phyloP scores from a whole-genome alignment of 2,888 invertebrate genomes.

The Pollenia angustigena region DNA sequence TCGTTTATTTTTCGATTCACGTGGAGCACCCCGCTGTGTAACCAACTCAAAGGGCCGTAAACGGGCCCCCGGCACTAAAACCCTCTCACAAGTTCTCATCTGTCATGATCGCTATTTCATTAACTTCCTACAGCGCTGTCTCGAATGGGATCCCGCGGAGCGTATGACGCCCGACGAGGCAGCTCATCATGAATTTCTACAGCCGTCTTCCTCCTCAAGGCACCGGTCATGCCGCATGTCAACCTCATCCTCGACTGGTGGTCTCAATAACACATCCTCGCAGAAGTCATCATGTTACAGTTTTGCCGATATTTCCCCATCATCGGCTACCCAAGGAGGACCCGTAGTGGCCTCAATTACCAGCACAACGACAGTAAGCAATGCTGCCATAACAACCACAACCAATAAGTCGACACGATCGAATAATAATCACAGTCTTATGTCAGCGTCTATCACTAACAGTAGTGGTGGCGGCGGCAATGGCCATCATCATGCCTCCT shows the following conservation, averaged over 20 bases:
- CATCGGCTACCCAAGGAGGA: slow-evolving; percentile 71
- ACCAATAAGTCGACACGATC: slow-evolving; percentile 76
- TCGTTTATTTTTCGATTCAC: slow-evolving; percentile 93
- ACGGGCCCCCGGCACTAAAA: slow-evolving; percentile 93
- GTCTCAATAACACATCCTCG: slow-evolving; percentile 81
- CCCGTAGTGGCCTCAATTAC: slow-evolving; percentile 74
- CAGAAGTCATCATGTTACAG: slow-evolving; percentile 82
- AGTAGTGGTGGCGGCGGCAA: slow-evolving; percentile 43
- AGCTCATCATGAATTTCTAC: slow-evolving; percentile 93
- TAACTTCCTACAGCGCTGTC: slow-evolving; percentile 94
- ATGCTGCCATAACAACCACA: slow-evolving; percentile 81
- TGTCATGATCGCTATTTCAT: slow-evolving; percentile 95
- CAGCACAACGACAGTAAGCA: slow-evolving; percentile 80
- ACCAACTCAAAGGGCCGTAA: slow-evolving; percentile 97
- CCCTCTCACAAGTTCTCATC: slow-evolving; percentile 91
- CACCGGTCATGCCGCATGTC: slow-evolving; percentile 83
- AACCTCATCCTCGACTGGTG: slow-evolving; percentile 81
- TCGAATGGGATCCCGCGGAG: slow-evolving; percentile 97
- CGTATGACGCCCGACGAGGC: slow-evolving; percentile 97
- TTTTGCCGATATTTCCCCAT: slow-evolving; percentile 81
- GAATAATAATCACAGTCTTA: slow-evolving; percentile 72
- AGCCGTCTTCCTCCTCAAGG: slow-evolving; percentile 85
- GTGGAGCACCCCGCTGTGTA: slow-evolving; percentile 94
- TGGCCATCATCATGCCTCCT: slow-evolving; percentile 62
- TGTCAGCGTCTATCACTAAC: slow-evolving; percentile 67